phyloP scores from a whole-genome alignment of 2,113 vertebrate species.

The Zonotrichia leucophrys region DNA sequence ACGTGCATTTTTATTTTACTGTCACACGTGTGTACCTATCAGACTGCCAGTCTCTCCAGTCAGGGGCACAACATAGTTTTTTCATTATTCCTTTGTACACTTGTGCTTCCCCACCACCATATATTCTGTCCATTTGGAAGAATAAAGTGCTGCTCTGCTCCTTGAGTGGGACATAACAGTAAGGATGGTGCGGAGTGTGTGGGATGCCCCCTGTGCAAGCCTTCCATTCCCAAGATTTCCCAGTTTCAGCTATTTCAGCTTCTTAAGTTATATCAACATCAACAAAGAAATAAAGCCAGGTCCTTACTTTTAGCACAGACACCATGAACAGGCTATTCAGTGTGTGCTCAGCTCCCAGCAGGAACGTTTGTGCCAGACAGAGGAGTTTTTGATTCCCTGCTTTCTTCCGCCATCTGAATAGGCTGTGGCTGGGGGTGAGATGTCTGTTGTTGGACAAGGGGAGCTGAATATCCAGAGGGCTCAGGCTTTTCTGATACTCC shows the following conservation, averaged over 20 bases:
- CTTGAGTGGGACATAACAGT: conserved; percentile 1
- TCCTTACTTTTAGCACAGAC: conserved; percentile 49
- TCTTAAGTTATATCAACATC: conserved; percentile 29
- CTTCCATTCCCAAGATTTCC: background rate
- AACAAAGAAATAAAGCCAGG: conserved; percentile 48
- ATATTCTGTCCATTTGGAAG: background rate
- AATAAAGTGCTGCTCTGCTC: background rate
- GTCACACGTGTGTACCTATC: background rate
- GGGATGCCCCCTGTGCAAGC: accelerated
- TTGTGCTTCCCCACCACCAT: background rate
- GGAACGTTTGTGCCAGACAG: background rate
- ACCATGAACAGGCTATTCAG: conserved; percentile 21
- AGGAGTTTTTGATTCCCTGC: background rate
- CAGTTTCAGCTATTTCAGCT: background rate
- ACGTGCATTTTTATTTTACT: background rate
- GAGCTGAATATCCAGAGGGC: background rate
- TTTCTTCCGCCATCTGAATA: conserved; percentile 1
- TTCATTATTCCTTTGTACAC: background rate
- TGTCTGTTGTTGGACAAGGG: background rate
- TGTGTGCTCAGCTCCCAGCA: background rate
- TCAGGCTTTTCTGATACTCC: background rate
- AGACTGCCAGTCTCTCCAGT: background rate
- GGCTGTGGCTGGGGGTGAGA: background rate
- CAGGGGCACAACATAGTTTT: background rate
- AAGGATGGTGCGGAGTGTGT: accelerated